Evolutionary conservation across 2,888 invertebrate species (phyloP).

Genomic region (Ochlodes sylvanus): DNA sequence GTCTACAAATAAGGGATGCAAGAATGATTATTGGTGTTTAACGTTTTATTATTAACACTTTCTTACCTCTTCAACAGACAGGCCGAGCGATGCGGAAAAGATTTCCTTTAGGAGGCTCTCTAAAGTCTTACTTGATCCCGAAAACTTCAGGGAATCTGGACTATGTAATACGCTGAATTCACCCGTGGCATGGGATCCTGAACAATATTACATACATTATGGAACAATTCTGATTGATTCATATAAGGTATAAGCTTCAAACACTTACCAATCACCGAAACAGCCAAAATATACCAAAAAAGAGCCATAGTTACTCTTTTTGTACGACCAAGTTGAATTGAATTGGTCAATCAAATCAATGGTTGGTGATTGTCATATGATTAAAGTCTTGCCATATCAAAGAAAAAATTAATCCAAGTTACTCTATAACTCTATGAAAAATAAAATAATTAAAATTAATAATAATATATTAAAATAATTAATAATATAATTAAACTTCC

Average conservation of each 20-base stretch:
- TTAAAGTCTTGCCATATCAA: constrained; percentile 60
- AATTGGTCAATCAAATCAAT: neutral
- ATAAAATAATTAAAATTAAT: no score
- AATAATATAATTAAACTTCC: no score
- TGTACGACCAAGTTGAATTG: neutral
- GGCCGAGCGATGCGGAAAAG: constrained; percentile 89
- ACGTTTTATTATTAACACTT: neutral
- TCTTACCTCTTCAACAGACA: constrained; percentile 88
- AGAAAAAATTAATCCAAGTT: neutral
- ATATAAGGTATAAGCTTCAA: constrained; percentile 12
- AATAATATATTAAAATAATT: no score
- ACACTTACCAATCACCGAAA: constrained; percentile 72
- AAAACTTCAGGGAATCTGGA: constrained; percentile 88
- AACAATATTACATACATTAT: constrained; percentile 42
- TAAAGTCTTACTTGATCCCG: constrained; percentile 86
- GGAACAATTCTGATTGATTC: neutral
- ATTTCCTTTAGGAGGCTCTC: constrained; percentile 89
- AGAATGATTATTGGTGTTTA: no score
- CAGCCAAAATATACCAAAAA: constrained; percentile 68
- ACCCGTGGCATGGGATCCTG: constrained; percentile 84
- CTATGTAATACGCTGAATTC: constrained; percentile 89
- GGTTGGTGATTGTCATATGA: constrained; percentile 78
- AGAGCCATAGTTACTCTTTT: constrained; percentile 62
- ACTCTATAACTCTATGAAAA: no score
- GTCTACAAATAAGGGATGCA: no score